Base-by-base conservation (phyloP, 2,113 vertebrate genomes). In the Sinosuthora webbiana region DNA sequence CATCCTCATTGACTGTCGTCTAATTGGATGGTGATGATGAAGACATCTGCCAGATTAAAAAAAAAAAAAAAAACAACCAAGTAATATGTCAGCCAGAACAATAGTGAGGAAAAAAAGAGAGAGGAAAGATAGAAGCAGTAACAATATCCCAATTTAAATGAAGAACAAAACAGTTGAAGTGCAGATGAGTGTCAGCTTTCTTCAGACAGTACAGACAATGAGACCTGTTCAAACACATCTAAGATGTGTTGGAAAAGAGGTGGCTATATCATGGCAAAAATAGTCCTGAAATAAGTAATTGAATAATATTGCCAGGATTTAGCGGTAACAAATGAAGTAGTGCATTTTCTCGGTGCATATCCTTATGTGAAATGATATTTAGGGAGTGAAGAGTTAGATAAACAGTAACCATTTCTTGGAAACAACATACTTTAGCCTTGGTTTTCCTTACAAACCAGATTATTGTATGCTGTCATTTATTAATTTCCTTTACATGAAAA, bases 111-210 rank as follows among this genome's bases (percentile, higher is more conserved):
- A 67, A 94, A 94, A 90, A 74, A 82, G 8, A 30, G 27, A 67
- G 11, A 47, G 10, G 9, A 62, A 69, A 77, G 13, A 42, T 53
- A 73, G 86, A 79, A 67, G 1, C 25, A 45, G 39, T 41, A 95
- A 74, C 42, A 85, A 83, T 80, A 90, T 63, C 41, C 60, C 85
- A 83, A 84, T 96, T 83, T 93, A 93, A 94, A 81, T 56, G n/a
- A 93, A 83, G 31, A 93, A 78, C 35, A 88, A 87, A 90, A 78
- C 20, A 75, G 56, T 6, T 71, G 68, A 95, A 91, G n/a, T 75
- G 52, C 52, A 86, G 63, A 80, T 86, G 63, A 92, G 33, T 30
- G 30, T 63, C 88, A 94, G 63, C 28, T 75, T 93, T 83, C 83
- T 87, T 81, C 64, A 92, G 47, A 37, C 7, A 42, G 22, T 25